phyloP scores from a whole-genome alignment of 2,888 invertebrate species.

The Oasisia sp. region DNA sequence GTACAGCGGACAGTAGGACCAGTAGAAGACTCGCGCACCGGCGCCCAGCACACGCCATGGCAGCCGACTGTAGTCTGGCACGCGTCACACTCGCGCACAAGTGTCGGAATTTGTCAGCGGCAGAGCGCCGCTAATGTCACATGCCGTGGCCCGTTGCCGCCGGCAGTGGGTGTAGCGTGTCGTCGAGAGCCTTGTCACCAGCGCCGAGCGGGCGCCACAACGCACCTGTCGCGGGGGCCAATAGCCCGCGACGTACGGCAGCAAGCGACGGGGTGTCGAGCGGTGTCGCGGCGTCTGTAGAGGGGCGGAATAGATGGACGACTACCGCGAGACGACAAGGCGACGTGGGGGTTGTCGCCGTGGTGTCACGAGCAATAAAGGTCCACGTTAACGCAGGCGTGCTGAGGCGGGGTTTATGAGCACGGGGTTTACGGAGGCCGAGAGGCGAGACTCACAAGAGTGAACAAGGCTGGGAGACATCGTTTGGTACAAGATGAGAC shows the following conservation, averaged over 20 bases:
- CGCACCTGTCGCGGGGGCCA: neutral
- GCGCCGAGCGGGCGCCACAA: neutral
- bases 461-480: too few relatives aligned
- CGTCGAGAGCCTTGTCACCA: neutral
- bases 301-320: neutral
- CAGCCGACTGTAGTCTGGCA: neutral
- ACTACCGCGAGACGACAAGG: neutral
- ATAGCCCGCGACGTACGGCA: neutral
- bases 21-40: neutral
- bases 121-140: slow-evolving; percentile 17
- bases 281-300: neutral
- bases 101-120: slow-evolving; percentile 7
- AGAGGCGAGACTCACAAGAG: neutral
- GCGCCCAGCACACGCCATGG: neutral
- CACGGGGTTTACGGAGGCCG: neutral
- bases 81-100: slow-evolving; percentile 3
- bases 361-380: neutral
- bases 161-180: neutral
- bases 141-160: neutral
- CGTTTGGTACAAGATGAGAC: too few relatives aligned
- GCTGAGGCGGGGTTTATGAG: neutral
- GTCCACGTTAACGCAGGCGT: neutral
- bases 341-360: neutral
- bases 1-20: neutral
- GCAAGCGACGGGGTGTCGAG: neutral